Percentiles rank a stretch among this genome's conserved stretches.
These are phyloP conservation scores for Tragopan temminckii DNA, from an alignment of 2,797 vertebrate genomes.

Conservation along the genomic window DNA sequence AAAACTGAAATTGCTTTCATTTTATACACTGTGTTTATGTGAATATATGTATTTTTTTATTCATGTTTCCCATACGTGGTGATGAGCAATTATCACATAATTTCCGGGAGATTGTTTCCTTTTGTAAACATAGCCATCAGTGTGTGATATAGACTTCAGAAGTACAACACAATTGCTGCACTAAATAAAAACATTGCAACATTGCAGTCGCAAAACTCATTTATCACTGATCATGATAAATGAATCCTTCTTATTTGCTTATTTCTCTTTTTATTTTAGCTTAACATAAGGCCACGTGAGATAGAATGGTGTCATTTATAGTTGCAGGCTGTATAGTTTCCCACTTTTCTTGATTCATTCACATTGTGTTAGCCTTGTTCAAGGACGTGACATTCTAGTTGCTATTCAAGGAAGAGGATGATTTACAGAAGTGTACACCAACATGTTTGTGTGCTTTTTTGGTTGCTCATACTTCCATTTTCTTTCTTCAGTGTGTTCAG, in stretches of 20 bases:
- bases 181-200: background rate
- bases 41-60: background rate
- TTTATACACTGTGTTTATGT: background rate
- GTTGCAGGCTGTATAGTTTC: background rate
- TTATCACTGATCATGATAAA: background rate
- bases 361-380: background rate
- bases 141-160: background rate
- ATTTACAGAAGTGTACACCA: background rate
- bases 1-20: background rate
- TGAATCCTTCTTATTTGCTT: background rate
- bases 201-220: background rate
- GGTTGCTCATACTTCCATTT: background rate
- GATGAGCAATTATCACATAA: background rate
- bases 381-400: background rate
- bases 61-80: background rate
- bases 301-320: background rate
- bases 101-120: background rate
- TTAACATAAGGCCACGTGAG: fast-evolving
- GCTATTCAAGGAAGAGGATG: background rate
- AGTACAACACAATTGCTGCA: background rate
- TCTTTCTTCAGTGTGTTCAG: background rate
- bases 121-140: background rate
- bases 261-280: background rate
- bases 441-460: background rate
- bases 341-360: background rate